These are phyloP conservation scores for Salpingus planirostris DNA, from an alignment of 2,888 invertebrate species.

Conservation along the genomic window DNA sequence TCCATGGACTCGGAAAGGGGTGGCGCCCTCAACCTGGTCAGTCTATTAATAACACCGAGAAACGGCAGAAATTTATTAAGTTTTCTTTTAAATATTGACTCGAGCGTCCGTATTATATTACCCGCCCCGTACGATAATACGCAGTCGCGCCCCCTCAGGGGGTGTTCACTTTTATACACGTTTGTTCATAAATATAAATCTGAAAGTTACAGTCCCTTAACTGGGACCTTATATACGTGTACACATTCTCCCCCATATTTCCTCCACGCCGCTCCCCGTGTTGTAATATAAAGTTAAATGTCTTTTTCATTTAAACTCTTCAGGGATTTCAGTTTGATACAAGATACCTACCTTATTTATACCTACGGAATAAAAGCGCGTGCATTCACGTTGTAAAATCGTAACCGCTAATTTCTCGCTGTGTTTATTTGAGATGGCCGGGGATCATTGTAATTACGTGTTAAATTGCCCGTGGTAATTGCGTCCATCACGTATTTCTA, in stretches of 20 bases:
- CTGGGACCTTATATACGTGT: too few species aligned
- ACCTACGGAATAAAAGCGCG: slow-evolving; percentile 2
- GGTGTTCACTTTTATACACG: slow-evolving; percentile 31
- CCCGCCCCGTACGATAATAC: slow-evolving; percentile 18
- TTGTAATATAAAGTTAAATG: slow-evolving; percentile 41
- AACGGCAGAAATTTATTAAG: too few species aligned
- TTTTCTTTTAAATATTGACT: slow-evolving; percentile 28
- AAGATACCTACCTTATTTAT: background rate
- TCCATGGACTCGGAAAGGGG: slow-evolving; percentile 55
- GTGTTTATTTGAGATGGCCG: slow-evolving; percentile 19
- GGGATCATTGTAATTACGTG: slow-evolving; percentile 26
- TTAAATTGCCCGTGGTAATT: slow-evolving; percentile 28
- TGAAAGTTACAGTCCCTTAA: slow-evolving; percentile 31
- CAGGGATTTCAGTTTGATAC: slow-evolving; percentile 26
- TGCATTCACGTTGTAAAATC: slow-evolving; percentile 8
- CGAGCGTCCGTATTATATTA: slow-evolving; percentile 6
- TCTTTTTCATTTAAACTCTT: slow-evolving; percentile 43
- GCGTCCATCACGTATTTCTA: slow-evolving; percentile 13
- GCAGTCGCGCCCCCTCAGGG: slow-evolving; percentile 25
- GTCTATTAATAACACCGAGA: too few species aligned
- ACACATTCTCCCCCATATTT: too few species aligned
- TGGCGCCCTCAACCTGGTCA: slow-evolving; percentile 55
- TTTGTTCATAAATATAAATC: slow-evolving; percentile 35
- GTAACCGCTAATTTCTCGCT: slow-evolving; percentile 17
- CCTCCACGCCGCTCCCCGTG: too few species aligned